Evolutionary conservation across 2,797 vertebrate species (phyloP).

Genomic region (Catostomus latipinnis): DNA sequence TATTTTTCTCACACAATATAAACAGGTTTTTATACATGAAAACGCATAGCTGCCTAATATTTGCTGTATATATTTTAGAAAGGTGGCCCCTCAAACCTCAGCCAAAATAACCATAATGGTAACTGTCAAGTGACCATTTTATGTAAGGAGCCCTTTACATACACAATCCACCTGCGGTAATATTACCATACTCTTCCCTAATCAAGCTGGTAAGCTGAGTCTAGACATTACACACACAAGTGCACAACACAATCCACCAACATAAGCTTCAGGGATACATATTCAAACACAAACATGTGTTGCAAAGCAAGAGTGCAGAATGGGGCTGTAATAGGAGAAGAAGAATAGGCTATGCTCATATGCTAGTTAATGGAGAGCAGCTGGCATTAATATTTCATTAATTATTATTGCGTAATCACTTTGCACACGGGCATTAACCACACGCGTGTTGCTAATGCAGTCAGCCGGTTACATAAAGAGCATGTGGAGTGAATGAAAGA

Average conservation of each 20-base stretch:
- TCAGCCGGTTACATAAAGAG: conserved; percentile 40
- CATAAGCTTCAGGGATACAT: conserved; percentile 8
- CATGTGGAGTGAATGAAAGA: conserved; percentile 44
- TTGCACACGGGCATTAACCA: conserved; percentile 16
- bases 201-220: conserved; percentile 40
- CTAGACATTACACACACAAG: conserved; percentile 45
- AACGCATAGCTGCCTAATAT: too few relatives aligned
- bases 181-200: conserved; percentile 19
- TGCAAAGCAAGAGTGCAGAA: conserved; percentile 40
- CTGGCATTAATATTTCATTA: conserved; percentile 61
- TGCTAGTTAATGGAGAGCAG: conserved; percentile 57
- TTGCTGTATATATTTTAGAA: too few relatives aligned
- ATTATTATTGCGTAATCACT: conserved; percentile 52
- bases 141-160: background rate
- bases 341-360: conserved; percentile 47
- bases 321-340: conserved; percentile 39
- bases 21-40: too few relatives aligned
- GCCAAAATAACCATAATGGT: conserved; percentile 1
- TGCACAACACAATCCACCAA: conserved; percentile 7
- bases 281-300: conserved; percentile 23
- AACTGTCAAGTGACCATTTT: background rate
- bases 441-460: conserved; percentile 43
- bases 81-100: background rate
- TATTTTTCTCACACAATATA: too few relatives aligned
- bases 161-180: background rate